Evolutionary conservation across 2,113 vertebrate genomes (phyloP).

Genomic region (Numenius arquata): DNA sequence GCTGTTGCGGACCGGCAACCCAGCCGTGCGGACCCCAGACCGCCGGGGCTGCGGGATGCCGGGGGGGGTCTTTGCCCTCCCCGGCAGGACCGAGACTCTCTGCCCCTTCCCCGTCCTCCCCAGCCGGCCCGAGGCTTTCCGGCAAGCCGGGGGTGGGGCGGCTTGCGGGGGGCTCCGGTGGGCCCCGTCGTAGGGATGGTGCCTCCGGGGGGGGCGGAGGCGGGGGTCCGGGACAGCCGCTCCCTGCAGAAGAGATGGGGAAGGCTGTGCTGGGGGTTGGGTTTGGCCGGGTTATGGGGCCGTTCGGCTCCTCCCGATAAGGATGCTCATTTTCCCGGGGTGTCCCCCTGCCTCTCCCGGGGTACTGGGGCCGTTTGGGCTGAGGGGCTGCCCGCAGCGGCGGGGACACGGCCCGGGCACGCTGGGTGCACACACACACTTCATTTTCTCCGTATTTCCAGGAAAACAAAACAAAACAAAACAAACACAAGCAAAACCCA

Average conservation of each 20-base stretch:
- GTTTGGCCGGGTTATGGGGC: background rate
- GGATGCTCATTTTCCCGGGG: background rate
- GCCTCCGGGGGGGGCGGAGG: too few relatives aligned
- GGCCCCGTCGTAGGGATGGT: background rate
- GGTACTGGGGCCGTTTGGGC: background rate
- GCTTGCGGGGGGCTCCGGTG: background rate
- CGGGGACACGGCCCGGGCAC: background rate
- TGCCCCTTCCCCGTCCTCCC: background rate
- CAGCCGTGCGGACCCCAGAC: background rate
- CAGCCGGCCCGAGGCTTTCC: background rate
- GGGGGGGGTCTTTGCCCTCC: background rate
- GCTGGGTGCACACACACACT: background rate
- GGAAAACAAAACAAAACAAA: background rate
- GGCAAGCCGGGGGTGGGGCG: accelerated
- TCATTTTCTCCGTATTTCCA: background rate
- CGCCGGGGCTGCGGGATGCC: background rate
- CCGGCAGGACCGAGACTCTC: background rate
- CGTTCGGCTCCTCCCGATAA: background rate
- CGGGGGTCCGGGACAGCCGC: background rate
- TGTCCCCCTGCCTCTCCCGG: background rate
- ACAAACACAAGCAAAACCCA: background rate
- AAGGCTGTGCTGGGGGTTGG: background rate
- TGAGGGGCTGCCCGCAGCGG: background rate
- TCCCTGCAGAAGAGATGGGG: background rate
- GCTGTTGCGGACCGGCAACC: background rate